Base-by-base conservation (phyloP, 1,140 invertebrate genomes). In the Glomeris maerens region DNA sequence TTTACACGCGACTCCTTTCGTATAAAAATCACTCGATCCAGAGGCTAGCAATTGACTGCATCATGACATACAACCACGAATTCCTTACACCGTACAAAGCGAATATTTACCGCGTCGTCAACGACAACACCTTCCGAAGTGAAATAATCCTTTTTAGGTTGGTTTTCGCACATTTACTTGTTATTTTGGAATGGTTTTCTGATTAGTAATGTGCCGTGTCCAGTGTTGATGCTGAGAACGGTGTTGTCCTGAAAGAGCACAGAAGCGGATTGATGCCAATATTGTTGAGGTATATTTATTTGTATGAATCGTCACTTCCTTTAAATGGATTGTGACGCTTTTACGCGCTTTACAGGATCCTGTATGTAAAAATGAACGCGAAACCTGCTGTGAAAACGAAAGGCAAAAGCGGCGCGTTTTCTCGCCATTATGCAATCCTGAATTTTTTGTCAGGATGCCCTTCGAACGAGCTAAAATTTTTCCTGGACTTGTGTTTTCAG, bases 311-410 rank as follows among this genome's bases (percentile, higher is more conserved):
- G 23, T 46, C 21, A 28, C n/a, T n/a, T n/a, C n/a, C n/a, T n/a
- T n/a, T n/a, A 5, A 5, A 17, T 42, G 20, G 4, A 42, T 5
- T 42, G 5, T 5, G 4, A 4, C 40, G 10, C 23, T 42, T 42
- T 21, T 4, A 21, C 4, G 20, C 10, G 20, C 40, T 42, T 36
- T 36, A 36, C 31, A 45, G 74, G 61, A 81, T 94, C 50, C 69
- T 93, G 1, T 92, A 87, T 64, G 84, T 87, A 3, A 92, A 91
- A 70, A 90, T 95, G 82, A 72, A 78, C 26, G 73, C 75, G 22
- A 86, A 80, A 61, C 76, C 79, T 36, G 81, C 78, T 0, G 70
- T 74, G 50, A 73, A 78, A 52, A 78, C 78, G 0, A 74, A 78
- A 0, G 84, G 86, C 17, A 86, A 84, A 61, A 68, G 74, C 1